These are phyloP conservation scores for Nycticebus coucang DNA, from an alignment of 2,113 vertebrate genomes.

Conservation along the genomic window DNA sequence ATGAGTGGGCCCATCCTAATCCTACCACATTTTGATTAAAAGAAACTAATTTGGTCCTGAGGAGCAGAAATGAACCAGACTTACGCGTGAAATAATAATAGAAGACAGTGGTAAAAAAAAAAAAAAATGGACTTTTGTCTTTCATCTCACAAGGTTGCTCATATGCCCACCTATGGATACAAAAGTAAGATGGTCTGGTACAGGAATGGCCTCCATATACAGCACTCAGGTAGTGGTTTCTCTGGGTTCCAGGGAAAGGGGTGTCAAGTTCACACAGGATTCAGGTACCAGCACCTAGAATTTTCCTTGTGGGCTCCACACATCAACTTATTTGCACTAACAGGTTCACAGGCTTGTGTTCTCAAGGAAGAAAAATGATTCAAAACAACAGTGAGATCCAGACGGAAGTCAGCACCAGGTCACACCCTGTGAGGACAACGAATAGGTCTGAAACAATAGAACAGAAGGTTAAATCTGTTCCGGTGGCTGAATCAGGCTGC, in stretches of 20 bases:
- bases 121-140: fast-evolving
- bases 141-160: neutral
- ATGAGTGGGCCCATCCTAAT: neutral
- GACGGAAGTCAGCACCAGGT: neutral
- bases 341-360: fast-evolving
- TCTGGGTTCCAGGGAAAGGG: neutral
- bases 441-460: neutral
- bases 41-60: constrained; percentile 25
- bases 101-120: neutral
- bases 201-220: fast-evolving
- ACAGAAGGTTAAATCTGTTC: neutral
- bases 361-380: neutral
- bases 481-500: neutral
- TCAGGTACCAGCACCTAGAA: fast-evolving
- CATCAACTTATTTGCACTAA: neutral
- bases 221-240: no score
- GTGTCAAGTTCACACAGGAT: fast-evolving
- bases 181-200: neutral
- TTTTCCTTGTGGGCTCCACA: neutral
- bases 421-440: neutral
- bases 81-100: fast-evolving
- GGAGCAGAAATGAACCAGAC: constrained; percentile 23
- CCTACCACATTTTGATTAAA: constrained; percentile 16
- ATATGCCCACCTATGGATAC: fast-evolving
- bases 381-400: neutral